Conservation (phyloP, 2,113 vertebrate genomes). For the Actinemys pallida region DNA sequence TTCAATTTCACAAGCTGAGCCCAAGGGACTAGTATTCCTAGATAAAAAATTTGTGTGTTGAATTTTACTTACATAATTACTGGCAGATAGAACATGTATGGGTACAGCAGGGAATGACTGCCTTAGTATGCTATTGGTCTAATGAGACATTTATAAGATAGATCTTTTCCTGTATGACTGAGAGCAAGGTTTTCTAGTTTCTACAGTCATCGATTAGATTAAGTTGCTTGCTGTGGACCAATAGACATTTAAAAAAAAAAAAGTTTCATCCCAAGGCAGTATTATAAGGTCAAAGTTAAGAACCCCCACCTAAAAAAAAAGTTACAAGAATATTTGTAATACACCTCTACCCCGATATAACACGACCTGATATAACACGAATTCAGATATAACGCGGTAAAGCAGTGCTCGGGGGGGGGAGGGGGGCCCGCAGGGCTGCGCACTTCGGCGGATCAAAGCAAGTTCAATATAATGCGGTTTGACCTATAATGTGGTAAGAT, state of each 20-base stretch:
- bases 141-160: background rate
- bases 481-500: no score
- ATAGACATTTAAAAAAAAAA: background rate
- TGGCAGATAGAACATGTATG: background rate
- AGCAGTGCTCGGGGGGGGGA: no score
- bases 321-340: background rate
- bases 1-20: background rate
- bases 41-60: background rate
- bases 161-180: background rate
- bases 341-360: no score
- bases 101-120: background rate
- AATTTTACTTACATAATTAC: background rate
- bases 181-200: background rate
- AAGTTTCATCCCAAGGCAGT: background rate
- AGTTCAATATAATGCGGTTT: no score
- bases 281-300: background rate
- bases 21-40: accelerated
- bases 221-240: background rate
- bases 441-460: no score
- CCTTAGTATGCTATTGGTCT: background rate
- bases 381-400: no score
- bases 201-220: background rate
- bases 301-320: background rate
- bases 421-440: no score
- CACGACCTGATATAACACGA: no score